Percentiles rank a stretch among this genome's conserved stretches.
These are phyloP conservation scores for Trichonephila clavipes DNA, from an alignment of 1,140 invertebrate species.

Conservation along the genomic window DNA sequence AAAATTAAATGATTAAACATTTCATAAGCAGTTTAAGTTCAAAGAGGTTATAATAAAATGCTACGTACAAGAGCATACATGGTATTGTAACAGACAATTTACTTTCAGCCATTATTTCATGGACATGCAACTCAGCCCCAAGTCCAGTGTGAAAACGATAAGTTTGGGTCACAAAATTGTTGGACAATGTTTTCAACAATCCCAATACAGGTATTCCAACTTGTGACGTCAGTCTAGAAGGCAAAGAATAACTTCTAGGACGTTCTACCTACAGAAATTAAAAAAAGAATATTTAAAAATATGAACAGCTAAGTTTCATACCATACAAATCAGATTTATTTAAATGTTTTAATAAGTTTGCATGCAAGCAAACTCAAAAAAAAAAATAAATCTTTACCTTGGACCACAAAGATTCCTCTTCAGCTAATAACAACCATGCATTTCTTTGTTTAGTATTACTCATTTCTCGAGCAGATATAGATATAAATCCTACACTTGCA, in stretches of 20 bases:
- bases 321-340: too few species aligned
- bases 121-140: conserved; percentile 74
- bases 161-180: conserved; percentile 89
- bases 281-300: background rate
- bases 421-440: conserved; percentile 78
- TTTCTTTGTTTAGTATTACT: conserved; percentile 81
- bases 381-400: conserved; percentile 37
- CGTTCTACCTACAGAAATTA: conserved; percentile 62
- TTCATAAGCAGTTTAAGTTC: too few species aligned
- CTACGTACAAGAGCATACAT: conserved; percentile 91
- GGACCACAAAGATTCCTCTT: conserved; percentile 73
- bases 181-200: conserved; percentile 87
- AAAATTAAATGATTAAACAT: too few species aligned
- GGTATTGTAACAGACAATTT: conserved; percentile 92
- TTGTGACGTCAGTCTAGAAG: conserved; percentile 89
- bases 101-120: conserved; percentile 94
- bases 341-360: background rate
- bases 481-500: conserved; percentile 89
- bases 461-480: conserved; percentile 90
- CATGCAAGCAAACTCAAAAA: background rate
- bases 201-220: conserved; percentile 89
- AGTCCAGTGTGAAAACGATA: conserved; percentile 82
- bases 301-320: background rate
- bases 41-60: background rate
- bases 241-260: conserved; percentile 89